Percentiles rank a stretch among this genome's conserved stretches.
phyloP scores from a whole-genome alignment of 2,797 vertebrate species.

The Okamejei kenojei region DNA sequence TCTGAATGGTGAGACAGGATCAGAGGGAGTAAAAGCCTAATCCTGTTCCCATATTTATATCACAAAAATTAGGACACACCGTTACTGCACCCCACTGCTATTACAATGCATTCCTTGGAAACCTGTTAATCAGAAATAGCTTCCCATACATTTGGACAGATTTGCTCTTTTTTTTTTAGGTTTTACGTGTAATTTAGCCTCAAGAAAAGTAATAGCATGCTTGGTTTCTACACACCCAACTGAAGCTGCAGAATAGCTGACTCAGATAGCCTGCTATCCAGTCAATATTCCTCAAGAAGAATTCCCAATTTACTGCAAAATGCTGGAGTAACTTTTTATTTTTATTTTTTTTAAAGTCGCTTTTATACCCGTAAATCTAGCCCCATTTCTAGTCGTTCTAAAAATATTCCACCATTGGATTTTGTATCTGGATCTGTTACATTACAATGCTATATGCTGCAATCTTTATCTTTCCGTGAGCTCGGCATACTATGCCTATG shows the following conservation, averaged over 20 bases:
- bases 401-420: no score
- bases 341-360: no score
- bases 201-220: neutral
- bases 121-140: neutral
- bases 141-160: neutral
- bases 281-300: neutral
- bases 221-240: neutral
- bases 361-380: no score
- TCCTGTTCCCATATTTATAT: neutral
- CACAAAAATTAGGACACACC: neutral
- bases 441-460: no score
- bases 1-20: neutral
- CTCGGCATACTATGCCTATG: no score
- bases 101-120: neutral
- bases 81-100: neutral
- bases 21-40: neutral
- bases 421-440: no score
- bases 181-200: neutral
- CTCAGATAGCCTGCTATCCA: neutral
- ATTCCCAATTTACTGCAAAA: neutral
- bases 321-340: no score
- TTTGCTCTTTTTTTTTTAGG: neutral
- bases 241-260: neutral
- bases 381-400: no score
- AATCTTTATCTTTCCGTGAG: no score